A percentile compares a stretch with the other conserved stretches of the same genome.
These are phyloP conservation scores for Diachasma alloeum DNA, from an alignment of 1,140 invertebrate genomes.

Conservation along the genomic window DNA sequence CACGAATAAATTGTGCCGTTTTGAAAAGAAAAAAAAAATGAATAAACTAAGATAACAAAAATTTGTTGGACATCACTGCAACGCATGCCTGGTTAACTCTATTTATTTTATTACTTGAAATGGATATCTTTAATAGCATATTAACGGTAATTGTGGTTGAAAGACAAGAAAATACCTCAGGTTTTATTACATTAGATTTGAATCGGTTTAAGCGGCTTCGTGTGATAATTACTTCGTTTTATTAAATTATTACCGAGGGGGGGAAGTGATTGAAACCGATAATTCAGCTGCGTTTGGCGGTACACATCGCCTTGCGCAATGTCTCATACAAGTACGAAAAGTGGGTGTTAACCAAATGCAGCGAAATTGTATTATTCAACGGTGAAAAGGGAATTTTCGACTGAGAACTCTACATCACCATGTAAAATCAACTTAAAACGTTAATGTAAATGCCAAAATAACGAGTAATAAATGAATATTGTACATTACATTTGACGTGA, in stretches of 20 bases:
- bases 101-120: constrained; percentile 36
- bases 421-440: neutral
- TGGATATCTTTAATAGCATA: neutral
- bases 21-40: constrained; percentile 16
- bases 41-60: neutral
- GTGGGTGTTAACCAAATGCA: neutral
- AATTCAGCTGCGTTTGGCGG: neutral
- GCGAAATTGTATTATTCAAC: constrained; percentile 36
- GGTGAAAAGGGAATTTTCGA: constrained; percentile 39
- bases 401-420: constrained; percentile 13
- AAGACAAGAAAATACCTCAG: constrained; percentile 5
- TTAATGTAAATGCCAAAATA: neutral
- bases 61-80: constrained; percentile 28
- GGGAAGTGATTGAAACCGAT: neutral
- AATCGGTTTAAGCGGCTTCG: neutral
- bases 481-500: constrained; percentile 24
- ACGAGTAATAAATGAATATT: constrained; percentile 2
- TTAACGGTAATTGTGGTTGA: neutral
- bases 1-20: neutral
- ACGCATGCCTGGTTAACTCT: constrained; percentile 35
- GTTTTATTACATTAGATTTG: neutral
- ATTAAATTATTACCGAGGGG: neutral
- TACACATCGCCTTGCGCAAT: constrained; percentile 28
- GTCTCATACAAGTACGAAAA: constrained; percentile 37
- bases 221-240: neutral